Conservation (phyloP, 2,888 invertebrate species). For the Crepidodera aurea region DNA sequence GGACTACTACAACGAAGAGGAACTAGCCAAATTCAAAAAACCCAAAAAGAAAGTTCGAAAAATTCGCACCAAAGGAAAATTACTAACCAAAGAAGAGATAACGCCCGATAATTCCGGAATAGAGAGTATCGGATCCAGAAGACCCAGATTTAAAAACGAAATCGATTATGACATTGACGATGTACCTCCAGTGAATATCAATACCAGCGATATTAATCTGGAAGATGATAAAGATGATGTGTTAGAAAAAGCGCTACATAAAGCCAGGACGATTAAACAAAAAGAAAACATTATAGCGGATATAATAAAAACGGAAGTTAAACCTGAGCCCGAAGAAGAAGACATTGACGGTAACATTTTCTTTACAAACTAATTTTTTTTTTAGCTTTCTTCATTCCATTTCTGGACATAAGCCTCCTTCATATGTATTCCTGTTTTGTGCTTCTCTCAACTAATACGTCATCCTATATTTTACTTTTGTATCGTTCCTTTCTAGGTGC, state of each 20-base stretch:
- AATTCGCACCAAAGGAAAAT: constrained; percentile 68
- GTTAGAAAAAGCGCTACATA: constrained; percentile 65
- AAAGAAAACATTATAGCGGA: constrained; percentile 59
- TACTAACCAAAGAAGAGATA: constrained; percentile 78
- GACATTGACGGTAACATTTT: constrained; percentile 51
- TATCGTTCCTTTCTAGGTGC: background rate
- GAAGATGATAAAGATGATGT: constrained; percentile 67
- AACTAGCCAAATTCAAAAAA: constrained; percentile 89
- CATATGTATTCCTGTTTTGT: too few species aligned
- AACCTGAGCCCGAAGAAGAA: constrained; percentile 54
- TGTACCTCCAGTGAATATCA: constrained; percentile 62
- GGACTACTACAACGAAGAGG: constrained; percentile 88
- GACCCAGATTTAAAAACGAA: constrained; percentile 49
- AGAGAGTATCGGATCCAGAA: constrained; percentile 51
- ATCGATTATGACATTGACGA: constrained; percentile 69
- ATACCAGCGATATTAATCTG: constrained; percentile 63
- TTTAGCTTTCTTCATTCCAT: too few species aligned
- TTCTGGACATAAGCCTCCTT: too few species aligned
- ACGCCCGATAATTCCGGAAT: constrained; percentile 52
- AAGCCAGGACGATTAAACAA: constrained; percentile 67
- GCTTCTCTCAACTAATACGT: too few species aligned
- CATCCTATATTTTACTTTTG: too few species aligned
- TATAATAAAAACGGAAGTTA: constrained; percentile 53
- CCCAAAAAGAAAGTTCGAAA: constrained; percentile 81
- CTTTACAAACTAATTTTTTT: too few species aligned